These are phyloP conservation scores for Siniperca undulata DNA, from an alignment of 2,797 vertebrate genomes.

Conservation along the genomic window DNA sequence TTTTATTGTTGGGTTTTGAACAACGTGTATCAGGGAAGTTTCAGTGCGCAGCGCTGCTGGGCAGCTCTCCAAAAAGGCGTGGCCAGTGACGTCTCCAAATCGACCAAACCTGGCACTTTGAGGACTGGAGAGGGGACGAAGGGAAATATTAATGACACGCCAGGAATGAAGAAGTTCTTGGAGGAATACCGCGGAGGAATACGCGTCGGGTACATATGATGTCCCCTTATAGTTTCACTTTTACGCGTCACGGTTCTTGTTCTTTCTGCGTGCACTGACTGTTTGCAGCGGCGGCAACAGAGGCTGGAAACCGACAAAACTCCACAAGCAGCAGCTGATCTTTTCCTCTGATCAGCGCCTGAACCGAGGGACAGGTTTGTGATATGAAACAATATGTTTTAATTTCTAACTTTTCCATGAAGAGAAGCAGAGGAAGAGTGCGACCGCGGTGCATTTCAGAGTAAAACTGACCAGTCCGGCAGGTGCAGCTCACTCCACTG, in stretches of 20 bases:
- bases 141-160: slow-evolving; percentile 4
- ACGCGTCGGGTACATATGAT: background rate
- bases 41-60: background rate
- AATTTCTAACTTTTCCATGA: background rate
- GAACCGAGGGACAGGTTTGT: slow-evolving; percentile 26
- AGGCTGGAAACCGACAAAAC: slow-evolving; percentile 1
- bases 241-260: slow-evolving; percentile 6
- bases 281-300: background rate
- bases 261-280: background rate
- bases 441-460: background rate
- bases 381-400: background rate
- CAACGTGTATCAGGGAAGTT: background rate
- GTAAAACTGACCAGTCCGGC: background rate
- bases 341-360: background rate
- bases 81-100: slow-evolving; percentile 64
- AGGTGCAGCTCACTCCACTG: slow-evolving; percentile 22
- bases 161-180: slow-evolving; percentile 5
- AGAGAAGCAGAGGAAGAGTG: background rate
- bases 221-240: slow-evolving; percentile 17
- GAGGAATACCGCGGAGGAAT: slow-evolving; percentile 35
- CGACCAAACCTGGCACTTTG: slow-evolving; percentile 20
- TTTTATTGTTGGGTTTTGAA: background rate
- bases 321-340: background rate
- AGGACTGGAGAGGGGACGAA: background rate
- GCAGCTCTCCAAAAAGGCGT: slow-evolving; percentile 57